A percentile compares a stretch with the other conserved stretches of the same genome.
phyloP scores from a whole-genome alignment of 2,113 vertebrate genomes.

The Scortum barcoo region DNA sequence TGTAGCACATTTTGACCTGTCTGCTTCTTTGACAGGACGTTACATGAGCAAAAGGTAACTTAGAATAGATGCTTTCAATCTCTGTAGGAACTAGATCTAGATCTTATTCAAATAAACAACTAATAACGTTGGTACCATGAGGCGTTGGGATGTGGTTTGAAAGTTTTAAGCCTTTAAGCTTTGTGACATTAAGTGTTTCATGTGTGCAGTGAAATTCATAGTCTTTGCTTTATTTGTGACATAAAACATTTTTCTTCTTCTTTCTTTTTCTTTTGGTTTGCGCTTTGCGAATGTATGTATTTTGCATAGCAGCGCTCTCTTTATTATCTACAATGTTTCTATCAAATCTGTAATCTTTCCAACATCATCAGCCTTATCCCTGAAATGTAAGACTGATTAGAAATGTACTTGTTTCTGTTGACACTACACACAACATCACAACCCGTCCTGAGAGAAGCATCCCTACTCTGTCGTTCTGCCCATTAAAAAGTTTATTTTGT shows the following conservation, averaged over 20 bases:
- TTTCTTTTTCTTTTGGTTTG: neutral
- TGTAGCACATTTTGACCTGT: neutral
- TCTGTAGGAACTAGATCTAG: neutral
- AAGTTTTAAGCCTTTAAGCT: neutral
- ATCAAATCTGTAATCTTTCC: no score
- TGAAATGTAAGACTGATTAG: neutral
- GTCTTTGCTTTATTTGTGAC: neutral
- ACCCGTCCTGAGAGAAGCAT: neutral
- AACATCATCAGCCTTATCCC: neutral
- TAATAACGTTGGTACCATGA: neutral
- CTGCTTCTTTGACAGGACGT: slow-evolving; percentile 7
- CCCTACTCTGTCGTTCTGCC: neutral
- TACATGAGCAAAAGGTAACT: neutral
- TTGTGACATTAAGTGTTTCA: neutral
- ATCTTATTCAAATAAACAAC: neutral
- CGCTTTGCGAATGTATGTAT: neutral
- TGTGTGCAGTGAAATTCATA: neutral
- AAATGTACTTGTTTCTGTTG: neutral
- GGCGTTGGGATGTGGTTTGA: neutral
- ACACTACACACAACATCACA: neutral
- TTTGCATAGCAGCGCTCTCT: neutral
- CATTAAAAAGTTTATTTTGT: neutral
- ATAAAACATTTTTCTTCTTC: neutral
- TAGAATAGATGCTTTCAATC: neutral
- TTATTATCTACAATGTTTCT: neutral